phyloP scores from a whole-genome alignment of 2,888 invertebrate species.

The Troides oblongomaculatus region DNA sequence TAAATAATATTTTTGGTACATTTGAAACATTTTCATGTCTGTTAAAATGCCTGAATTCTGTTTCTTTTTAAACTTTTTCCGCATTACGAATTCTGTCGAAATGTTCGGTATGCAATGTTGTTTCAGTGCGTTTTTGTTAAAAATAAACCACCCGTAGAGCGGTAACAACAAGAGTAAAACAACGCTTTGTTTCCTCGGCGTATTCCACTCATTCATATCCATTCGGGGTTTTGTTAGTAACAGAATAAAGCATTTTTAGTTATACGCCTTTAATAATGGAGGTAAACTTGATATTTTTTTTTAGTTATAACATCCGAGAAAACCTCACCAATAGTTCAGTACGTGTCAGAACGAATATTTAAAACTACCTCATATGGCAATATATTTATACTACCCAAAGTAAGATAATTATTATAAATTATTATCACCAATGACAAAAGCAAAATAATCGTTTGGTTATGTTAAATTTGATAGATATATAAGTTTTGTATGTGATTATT shows the following conservation, averaged over 20 bases:
- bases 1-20: neutral
- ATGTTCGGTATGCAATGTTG: constrained; percentile 4
- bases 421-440: no score
- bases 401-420: no score
- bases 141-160: constrained; percentile 16
- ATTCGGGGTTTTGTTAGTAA: constrained; percentile 21
- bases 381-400: no score
- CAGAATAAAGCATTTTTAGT: constrained; percentile 17
- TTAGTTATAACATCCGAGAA: neutral
- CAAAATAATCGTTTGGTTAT: no score
- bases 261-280: constrained; percentile 2
- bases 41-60: neutral
- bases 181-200: constrained; percentile 24
- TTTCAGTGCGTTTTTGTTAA: constrained; percentile 10
- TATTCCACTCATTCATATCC: constrained; percentile 20
- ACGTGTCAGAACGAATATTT: no score
- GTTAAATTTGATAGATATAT: no score
- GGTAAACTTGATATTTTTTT: neutral
- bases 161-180: constrained; percentile 14
- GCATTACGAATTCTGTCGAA: neutral
- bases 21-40: neutral
- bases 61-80: neutral
- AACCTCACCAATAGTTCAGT: neutral
- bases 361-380: no score
- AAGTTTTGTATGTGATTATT: no score